A percentile compares a stretch with the other conserved stretches of the same genome.
phyloP scores from a whole-genome alignment of 2,113 vertebrate species.

The Antechinus flavipes region DNA sequence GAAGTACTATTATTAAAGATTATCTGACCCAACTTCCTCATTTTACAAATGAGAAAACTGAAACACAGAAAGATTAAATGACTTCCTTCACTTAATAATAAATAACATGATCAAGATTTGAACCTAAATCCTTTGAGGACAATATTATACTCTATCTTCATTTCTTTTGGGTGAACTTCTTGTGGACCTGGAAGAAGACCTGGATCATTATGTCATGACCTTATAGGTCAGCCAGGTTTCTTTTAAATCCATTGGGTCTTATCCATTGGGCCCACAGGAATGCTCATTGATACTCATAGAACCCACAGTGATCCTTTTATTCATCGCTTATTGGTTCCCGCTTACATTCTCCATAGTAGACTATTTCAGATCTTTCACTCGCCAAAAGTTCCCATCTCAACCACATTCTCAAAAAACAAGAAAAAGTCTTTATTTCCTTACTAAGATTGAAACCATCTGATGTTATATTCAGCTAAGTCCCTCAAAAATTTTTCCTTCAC shows the following conservation, averaged over 20 bases:
- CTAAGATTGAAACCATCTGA: not conserved
- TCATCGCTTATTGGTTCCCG: not conserved
- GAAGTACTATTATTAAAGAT: too few species aligned
- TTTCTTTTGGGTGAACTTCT: not conserved
- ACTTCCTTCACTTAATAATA: not conserved
- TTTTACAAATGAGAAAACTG: not conserved
- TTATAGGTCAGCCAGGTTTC: not conserved
- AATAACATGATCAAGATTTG: not conserved
- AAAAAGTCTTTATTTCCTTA: not conserved
- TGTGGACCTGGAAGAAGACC: not conserved
- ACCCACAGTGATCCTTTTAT: not conserved
- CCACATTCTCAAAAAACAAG: not conserved
- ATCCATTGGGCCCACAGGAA: not conserved
- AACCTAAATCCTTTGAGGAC: not conserved
- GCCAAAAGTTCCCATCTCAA: not conserved
- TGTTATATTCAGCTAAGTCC: not conserved
- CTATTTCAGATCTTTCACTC: not conserved
- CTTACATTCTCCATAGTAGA: not conserved
- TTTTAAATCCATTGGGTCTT: not conserved
- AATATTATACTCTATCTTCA: not conserved
- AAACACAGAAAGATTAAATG: not conserved
- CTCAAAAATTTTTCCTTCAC: not conserved
- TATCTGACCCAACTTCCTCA: not conserved
- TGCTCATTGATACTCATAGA: not conserved
- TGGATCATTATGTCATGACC: not conserved